These are phyloP conservation scores for Leptoteleia sp. DNA, from an alignment of 1,140 invertebrate genomes.

Conservation along the genomic window DNA sequence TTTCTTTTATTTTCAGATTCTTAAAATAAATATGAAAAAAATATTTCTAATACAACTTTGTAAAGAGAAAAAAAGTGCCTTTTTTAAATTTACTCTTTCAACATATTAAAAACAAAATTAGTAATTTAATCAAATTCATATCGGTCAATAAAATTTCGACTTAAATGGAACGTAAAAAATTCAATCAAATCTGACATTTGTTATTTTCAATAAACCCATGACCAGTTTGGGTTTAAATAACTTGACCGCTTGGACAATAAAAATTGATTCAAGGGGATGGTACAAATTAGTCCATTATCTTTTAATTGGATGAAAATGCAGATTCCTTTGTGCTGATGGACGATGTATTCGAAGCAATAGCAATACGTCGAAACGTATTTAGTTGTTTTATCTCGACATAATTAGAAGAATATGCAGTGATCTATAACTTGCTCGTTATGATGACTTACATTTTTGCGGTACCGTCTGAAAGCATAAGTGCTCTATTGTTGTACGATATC, in stretches of 20 bases:
- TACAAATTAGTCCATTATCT: constrained; percentile 70
- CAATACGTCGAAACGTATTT: constrained; percentile 68
- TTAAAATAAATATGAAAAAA: too few species aligned
- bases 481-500: too few species aligned
- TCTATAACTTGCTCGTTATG: too few species aligned
- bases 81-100: too few species aligned
- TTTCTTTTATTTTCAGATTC: too few species aligned
- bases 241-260: constrained; percentile 4
- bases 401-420: constrained; percentile 68
- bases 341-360: constrained; percentile 41
- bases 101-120: too few species aligned
- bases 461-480: too few species aligned
- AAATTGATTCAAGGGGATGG: constrained; percentile 36
- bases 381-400: constrained; percentile 76
- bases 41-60: too few species aligned
- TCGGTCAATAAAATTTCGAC: too few species aligned
- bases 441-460: too few species aligned
- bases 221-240: constrained; percentile 15
- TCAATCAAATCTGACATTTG: neutral
- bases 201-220: neutral
- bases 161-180: neutral
- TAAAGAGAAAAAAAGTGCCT: too few species aligned
- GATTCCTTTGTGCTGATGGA: constrained; percentile 69
- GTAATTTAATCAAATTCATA: too few species aligned
- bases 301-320: constrained; percentile 77